phyloP scores from a whole-genome alignment of 1,140 invertebrate genomes.

The Cardiocondyla obscurior region DNA sequence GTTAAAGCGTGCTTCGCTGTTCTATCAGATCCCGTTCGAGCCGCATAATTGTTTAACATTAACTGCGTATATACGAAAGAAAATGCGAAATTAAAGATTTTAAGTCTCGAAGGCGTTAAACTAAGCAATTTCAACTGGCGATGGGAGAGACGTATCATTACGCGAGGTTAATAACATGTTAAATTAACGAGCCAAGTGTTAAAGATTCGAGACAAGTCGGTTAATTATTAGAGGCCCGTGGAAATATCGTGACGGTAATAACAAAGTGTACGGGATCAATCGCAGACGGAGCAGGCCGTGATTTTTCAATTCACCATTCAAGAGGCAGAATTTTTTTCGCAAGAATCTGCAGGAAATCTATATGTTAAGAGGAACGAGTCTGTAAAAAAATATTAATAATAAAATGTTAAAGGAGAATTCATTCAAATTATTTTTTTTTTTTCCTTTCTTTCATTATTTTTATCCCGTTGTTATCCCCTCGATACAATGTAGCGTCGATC shows the following conservation, averaged over 20 bases:
- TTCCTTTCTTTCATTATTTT: too few relatives aligned
- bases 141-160: slow-evolving; percentile 12
- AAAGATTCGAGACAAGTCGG: slow-evolving; percentile 11
- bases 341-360: too few relatives aligned
- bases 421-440: neutral
- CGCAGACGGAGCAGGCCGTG: neutral
- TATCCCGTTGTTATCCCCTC: neutral
- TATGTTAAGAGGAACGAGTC: too few relatives aligned
- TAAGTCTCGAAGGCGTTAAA: slow-evolving; percentile 23
- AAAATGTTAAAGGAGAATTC: neutral
- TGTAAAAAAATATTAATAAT: neutral
- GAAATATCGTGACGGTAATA: neutral
- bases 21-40: slow-evolving; percentile 45
- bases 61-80: slow-evolving; percentile 16
- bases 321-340: neutral
- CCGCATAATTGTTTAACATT: slow-evolving; percentile 52
- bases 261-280: neutral
- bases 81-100: slow-evolving; percentile 24
- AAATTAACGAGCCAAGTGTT: slow-evolving; percentile 29
- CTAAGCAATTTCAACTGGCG: slow-evolving; percentile 14
- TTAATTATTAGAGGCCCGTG: neutral
- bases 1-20: slow-evolving; percentile 32
- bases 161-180: slow-evolving; percentile 38
- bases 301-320: neutral
- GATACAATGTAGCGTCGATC: neutral